A percentile compares a stretch with the other conserved stretches of the same genome.
phyloP scores from a whole-genome alignment of 2,113 vertebrate genomes.

The Rhinopomastus cyanomelas region DNA sequence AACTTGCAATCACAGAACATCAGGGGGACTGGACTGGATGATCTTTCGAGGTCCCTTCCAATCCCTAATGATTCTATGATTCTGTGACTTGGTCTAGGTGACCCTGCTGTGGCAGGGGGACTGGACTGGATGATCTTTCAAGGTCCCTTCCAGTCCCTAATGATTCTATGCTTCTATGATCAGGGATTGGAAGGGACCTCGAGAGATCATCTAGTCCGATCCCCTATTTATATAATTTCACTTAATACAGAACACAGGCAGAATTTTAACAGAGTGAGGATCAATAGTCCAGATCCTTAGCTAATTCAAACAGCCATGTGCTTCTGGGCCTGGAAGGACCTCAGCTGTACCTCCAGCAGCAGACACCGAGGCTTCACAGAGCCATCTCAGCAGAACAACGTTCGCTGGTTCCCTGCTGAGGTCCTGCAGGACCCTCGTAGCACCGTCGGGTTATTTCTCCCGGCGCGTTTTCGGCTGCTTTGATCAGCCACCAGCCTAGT shows the following conservation, averaged over 20 bases:
- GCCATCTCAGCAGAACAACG: neutral
- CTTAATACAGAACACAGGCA: neutral
- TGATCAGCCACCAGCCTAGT: neutral
- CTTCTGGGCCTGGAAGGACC: neutral
- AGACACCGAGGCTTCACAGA: neutral
- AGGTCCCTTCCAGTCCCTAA: no score
- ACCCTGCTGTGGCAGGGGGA: no score
- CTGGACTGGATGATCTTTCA: no score
- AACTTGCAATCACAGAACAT: no score
- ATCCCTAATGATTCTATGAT: no score
- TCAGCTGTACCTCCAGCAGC: neutral
- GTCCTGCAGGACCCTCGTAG: neutral
- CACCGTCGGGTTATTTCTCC: neutral
- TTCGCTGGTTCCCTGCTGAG: neutral
- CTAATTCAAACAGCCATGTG: neutral
- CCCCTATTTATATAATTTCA: neutral
- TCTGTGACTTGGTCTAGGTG: no score
- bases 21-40: no score
- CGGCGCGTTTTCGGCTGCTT: neutral
- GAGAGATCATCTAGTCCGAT: no score
- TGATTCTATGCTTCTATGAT: no score
- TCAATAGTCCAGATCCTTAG: neutral
- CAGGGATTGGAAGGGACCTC: no score
- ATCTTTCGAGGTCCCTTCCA: no score
- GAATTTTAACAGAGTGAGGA: neutral